A percentile compares a stretch with the other conserved stretches of the same genome.
These are phyloP conservation scores for Troides helena DNA, from an alignment of 2,888 invertebrate species.

Conservation along the genomic window DNA sequence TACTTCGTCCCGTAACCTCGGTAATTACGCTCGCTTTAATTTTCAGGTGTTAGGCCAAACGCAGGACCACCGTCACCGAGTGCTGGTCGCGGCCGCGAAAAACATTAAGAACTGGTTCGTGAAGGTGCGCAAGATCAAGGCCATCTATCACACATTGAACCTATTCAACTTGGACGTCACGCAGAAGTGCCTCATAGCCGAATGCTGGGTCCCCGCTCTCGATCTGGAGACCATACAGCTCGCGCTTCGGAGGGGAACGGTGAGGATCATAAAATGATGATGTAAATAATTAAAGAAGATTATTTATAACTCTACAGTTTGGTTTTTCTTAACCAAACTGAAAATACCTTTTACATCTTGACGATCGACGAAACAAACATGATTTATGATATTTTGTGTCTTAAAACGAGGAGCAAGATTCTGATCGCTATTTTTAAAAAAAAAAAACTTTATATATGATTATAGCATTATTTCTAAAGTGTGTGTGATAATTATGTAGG, in stretches of 20 bases:
- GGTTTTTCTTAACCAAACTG: too few species aligned
- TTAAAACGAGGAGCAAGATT: too few species aligned
- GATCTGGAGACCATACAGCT: slow-evolving; percentile 67
- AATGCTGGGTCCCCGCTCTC: slow-evolving; percentile 89
- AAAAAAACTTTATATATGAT: too few species aligned
- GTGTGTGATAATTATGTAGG: slow-evolving; percentile 67
- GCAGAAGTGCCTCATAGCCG: slow-evolving; percentile 91
- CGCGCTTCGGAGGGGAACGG: slow-evolving; percentile 7
- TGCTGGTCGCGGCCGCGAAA: slow-evolving; percentile 92
- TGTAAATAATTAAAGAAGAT: too few species aligned
- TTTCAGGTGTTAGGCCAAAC: slow-evolving; percentile 91
- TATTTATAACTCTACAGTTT: too few species aligned
- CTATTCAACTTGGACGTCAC: slow-evolving; percentile 93
- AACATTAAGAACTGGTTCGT: slow-evolving; percentile 93
- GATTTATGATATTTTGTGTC: too few species aligned
- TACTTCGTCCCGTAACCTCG: too few species aligned
- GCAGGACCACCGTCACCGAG: slow-evolving; percentile 94
- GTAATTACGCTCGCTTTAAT: too few species aligned
- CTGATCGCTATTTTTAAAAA: too few species aligned
- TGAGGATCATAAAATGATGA: not conserved
- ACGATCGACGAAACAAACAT: too few species aligned
- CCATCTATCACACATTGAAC: slow-evolving; percentile 94
- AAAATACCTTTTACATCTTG: too few species aligned
- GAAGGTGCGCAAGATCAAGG: slow-evolving; percentile 95
- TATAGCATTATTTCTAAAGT: not conserved